Conservation (phyloP, 2,797 vertebrate genomes). For the Enteromius viviparus region DNA sequence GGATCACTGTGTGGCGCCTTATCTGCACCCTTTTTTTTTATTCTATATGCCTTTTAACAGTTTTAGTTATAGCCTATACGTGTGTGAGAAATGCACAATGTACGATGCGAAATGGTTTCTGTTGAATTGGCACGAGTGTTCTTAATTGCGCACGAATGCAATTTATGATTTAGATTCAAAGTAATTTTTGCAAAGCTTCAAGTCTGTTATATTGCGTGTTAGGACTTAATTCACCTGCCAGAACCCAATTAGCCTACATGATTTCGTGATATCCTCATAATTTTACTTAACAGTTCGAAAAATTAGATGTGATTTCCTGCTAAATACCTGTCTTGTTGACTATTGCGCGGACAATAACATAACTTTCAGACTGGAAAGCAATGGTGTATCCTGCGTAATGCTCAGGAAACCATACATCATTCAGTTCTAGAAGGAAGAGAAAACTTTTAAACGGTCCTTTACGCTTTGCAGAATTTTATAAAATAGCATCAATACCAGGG, state of each 20-base stretch:
- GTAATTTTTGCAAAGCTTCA: neutral
- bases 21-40: neutral
- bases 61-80: neutral
- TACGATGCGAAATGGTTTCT: neutral
- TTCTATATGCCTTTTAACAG: neutral
- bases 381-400: neutral
- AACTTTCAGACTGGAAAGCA: neutral
- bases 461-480: slow-evolving; percentile 86
- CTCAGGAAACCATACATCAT: slow-evolving; percentile 19
- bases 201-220: neutral
- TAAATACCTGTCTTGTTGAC: neutral
- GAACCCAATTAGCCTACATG: neutral
- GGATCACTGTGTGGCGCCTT: neutral
- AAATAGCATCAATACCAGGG: slow-evolving; percentile 95
- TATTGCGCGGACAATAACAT: neutral
- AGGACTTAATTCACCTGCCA: slow-evolving; percentile 1
- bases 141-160: neutral
- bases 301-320: neutral
- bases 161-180: neutral
- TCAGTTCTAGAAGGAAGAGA: slow-evolving; percentile 34
- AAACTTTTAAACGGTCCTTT: slow-evolving; percentile 67
- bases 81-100: neutral
- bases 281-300: neutral
- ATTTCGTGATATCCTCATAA: neutral
- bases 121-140: neutral